Base-by-base conservation (phyloP, 2,888 invertebrate genomes). In the Acheta domesticus region DNA sequence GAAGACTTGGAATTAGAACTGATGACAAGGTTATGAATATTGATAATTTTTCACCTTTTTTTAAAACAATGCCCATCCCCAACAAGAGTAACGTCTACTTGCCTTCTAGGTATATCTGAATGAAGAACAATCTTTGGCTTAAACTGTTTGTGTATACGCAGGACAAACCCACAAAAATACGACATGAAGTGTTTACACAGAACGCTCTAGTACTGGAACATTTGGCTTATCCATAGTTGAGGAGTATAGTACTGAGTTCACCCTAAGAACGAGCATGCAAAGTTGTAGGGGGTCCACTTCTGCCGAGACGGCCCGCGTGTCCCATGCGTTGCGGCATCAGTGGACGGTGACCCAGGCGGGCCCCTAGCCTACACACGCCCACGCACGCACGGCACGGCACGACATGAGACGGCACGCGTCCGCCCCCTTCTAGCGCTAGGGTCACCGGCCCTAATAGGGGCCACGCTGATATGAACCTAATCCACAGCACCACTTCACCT, bases 41-140 rank as follows among this genome's bases (percentile, higher is more conserved):
- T 14, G 62, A 62, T 14, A 62, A 62, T 62, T 62, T 62, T 36
- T 36, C 36, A 36, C 62, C 23, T 23, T 19, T 62, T 12, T 62
- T 62, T 12, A 62, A 19, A 62, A 62, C 62, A 62, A 62, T 62
- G 62, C 62, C 62, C 62, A 62, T 62, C 62, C 36, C 62, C 62
- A 62, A 62, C 62, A 62, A 62, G 62, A 62, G 62, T 62, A 62
- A 62, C 62, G 62, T 62, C 62, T 62, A 62, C 62, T 19, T 62
- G 14, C 62, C 62, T 62, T 62, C 62, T 62, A 62, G 62, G 62
- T 62, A 62, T 62, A 62, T 62, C 62, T 62, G 62, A 62, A 62
- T 62, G 62, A 62, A 62, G 62, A 62, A 62, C 62, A 62, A 62
- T 62, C 62, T 62, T 62, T 62, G 62, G 62, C 62, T 62, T 62